These are phyloP conservation scores for Athalia circularis DNA, from an alignment of 2,888 invertebrate species.

Conservation along the genomic window DNA sequence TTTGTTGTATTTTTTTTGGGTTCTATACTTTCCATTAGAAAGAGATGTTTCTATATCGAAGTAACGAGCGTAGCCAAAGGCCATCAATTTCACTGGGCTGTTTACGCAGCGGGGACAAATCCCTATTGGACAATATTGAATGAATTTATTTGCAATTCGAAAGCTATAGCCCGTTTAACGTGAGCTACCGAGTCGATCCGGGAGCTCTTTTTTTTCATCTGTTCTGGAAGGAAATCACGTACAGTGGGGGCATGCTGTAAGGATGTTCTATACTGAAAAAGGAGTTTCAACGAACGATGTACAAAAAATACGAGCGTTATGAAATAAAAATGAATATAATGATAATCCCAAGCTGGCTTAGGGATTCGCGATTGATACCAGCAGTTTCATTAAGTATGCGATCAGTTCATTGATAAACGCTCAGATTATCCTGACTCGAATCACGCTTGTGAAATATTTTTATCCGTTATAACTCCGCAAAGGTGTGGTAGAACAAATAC, in stretches of 20 bases:
- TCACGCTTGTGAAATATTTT: neutral
- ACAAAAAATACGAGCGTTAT: no score
- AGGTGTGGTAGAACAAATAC: no score
- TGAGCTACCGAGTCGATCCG: slow-evolving; percentile 33
- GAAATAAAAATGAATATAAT: no score
- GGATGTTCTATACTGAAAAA: no score
- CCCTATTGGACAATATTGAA: slow-evolving; percentile 49
- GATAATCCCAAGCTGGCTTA: no score
- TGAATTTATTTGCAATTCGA: slow-evolving; percentile 52
- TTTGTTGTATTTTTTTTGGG: neutral
- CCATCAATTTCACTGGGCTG: slow-evolving; percentile 30
- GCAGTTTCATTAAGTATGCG: neutral
- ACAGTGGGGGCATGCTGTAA: no score
- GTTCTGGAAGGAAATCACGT: neutral
- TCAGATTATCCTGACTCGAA: neutral
- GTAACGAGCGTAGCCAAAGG: slow-evolving; percentile 15
- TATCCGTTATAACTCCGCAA: no score
- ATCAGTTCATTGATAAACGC: neutral
- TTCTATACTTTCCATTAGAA: neutral
- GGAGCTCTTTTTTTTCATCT: slow-evolving; percentile 11
- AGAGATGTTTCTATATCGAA: slow-evolving; percentile 2
- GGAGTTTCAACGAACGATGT: no score
- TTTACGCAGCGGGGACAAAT: slow-evolving; percentile 43
- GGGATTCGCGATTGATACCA: neutral
- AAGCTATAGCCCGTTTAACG: slow-evolving; percentile 36